phyloP scores from a whole-genome alignment of 2,113 vertebrate species.

The Symphodus melops region DNA sequence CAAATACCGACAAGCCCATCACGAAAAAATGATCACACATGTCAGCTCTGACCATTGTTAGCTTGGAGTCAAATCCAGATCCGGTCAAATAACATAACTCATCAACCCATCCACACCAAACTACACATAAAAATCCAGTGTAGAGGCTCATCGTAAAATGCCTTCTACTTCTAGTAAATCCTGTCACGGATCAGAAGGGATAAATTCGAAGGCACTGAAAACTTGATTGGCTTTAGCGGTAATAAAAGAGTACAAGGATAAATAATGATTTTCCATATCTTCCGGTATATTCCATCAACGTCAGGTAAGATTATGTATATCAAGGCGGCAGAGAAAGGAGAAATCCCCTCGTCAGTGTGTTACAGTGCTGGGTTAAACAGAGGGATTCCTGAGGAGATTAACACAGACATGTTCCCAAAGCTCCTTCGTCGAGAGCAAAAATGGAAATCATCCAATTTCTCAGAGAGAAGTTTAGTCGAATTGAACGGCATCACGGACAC shows the following conservation, averaged over 20 bases:
- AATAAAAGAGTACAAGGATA: slow-evolving; percentile 53
- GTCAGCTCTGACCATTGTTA: slow-evolving; percentile 31
- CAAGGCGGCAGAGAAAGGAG: slow-evolving; percentile 13
- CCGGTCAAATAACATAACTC: slow-evolving; percentile 10
- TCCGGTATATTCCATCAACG: slow-evolving; percentile 32
- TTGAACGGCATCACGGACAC: slow-evolving; percentile 36
- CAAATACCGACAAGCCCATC: slow-evolving; percentile 6
- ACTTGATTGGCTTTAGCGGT: slow-evolving; percentile 31
- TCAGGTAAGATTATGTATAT: slow-evolving; percentile 54
- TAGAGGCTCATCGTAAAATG: slow-evolving; percentile 20
- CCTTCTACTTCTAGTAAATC: slow-evolving; percentile 31
- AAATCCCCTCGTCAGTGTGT: slow-evolving; percentile 41
- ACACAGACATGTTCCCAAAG: slow-evolving; percentile 46
- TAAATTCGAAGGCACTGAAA: slow-evolving; percentile 28
- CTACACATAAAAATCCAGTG: not conserved
- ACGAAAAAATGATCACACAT: slow-evolving; percentile 6
- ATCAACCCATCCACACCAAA: not conserved
- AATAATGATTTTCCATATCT: slow-evolving; percentile 51
- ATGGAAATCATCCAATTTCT: slow-evolving; percentile 70
- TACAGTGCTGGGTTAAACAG: slow-evolving; percentile 32
- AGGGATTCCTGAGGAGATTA: slow-evolving; percentile 66
- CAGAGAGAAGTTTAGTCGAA: slow-evolving; percentile 63
- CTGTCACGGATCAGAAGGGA: slow-evolving; percentile 26
- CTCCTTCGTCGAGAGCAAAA: slow-evolving; percentile 56
- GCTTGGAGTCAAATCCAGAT: slow-evolving; percentile 21